These are phyloP conservation scores for Proisotoma minuta DNA, from an alignment of 2,888 invertebrate species.

Conservation along the genomic window DNA sequence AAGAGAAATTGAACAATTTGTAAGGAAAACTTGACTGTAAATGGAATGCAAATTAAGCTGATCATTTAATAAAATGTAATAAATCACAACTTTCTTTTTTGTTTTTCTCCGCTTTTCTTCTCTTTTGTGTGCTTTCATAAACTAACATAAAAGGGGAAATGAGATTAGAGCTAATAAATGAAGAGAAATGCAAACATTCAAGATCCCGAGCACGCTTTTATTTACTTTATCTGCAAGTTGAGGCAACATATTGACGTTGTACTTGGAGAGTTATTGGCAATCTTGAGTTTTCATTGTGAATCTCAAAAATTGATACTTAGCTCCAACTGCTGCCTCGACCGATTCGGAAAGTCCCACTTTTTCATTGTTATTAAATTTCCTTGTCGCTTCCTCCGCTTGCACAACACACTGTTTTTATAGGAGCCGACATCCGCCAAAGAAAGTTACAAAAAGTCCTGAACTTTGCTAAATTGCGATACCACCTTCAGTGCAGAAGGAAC, in stretches of 20 bases:
- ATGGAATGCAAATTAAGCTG: too few relatives aligned
- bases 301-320: conserved; percentile 36
- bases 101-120: too few relatives aligned
- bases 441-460: neutral
- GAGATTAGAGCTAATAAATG: neutral
- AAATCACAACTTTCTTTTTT: too few relatives aligned
- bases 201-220: too few relatives aligned
- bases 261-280: conserved; percentile 16
- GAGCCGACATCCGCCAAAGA: neutral
- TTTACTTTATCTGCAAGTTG: too few relatives aligned
- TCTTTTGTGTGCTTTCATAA: too few relatives aligned
- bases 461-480: too few relatives aligned
- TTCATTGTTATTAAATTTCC: conserved; percentile 11
- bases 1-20: too few relatives aligned
- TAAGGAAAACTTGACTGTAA: too few relatives aligned
- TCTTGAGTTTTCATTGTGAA: conserved; percentile 14
- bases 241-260: conserved; percentile 6
- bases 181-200: neutral
- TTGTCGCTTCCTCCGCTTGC: neutral
- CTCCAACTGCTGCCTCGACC: conserved; percentile 28
- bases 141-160: too few relatives aligned
- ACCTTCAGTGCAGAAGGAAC: too few relatives aligned
- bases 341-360: conserved; percentile 12
- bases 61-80: too few relatives aligned
- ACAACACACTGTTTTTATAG: conserved; percentile 5